A percentile compares a stretch with the other conserved stretches of the same genome.
Evolutionary conservation across 2,113 vertebrate species (phyloP).

Genomic region (Ptilorrhoa leucosticta): DNA sequence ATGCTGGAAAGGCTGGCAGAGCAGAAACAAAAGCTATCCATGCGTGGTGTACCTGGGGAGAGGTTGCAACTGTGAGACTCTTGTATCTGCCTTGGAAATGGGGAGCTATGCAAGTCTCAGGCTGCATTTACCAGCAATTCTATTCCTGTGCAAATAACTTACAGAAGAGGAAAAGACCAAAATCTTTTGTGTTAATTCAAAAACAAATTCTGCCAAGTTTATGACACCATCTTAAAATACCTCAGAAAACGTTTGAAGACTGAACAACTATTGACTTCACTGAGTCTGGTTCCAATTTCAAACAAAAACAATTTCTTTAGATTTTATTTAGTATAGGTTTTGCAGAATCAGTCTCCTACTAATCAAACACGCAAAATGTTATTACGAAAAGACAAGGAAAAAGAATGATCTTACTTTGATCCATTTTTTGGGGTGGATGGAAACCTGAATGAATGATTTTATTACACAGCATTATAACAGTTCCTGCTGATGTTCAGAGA

Average conservation of each 20-base stretch:
- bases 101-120: not conserved
- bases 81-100: not conserved
- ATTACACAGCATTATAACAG: not conserved
- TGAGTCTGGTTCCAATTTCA: not conserved
- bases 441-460: not conserved
- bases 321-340: not conserved
- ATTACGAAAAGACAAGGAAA: not conserved
- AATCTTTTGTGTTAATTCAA: not conserved
- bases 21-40: conserved; percentile 35
- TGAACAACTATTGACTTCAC: not conserved
- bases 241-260: not conserved
- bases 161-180: not conserved
- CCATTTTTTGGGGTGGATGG: not conserved
- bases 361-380: not conserved
- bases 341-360: not conserved
- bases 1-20: conserved; percentile 12
- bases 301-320: not conserved
- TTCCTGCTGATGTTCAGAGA: not conserved
- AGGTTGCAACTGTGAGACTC: not conserved
- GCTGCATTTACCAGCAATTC: not conserved
- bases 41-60: not conserved
- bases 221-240: not conserved
- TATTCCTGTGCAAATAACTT: not conserved
- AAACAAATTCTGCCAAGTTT: not conserved
- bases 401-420: not conserved